Percentiles rank a stretch among this genome's conserved stretches.
phyloP scores from a whole-genome alignment of 64 coral and sea anemone genomes.

The Porites lutea region DNA sequence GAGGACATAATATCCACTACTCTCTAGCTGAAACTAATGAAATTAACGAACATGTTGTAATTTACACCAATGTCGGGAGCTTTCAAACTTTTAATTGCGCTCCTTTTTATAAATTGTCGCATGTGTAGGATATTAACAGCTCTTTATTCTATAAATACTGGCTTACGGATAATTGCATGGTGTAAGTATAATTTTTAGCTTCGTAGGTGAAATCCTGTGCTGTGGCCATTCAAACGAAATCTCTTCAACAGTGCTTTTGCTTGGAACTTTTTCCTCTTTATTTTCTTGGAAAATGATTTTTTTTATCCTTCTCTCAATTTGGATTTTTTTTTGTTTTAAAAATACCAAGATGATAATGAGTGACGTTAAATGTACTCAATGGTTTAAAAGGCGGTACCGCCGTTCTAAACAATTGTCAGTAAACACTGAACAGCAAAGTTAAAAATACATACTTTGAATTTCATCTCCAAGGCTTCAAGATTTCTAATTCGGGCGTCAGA shows the following conservation, averaged over 20 bases:
- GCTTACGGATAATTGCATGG: too few species aligned
- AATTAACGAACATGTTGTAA: neutral
- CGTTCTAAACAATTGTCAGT: neutral
- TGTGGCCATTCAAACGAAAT: too few species aligned
- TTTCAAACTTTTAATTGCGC: neutral
- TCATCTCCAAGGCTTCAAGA: neutral
- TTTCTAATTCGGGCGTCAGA: neutral
- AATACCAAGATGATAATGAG: neutral
- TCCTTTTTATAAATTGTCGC: neutral
- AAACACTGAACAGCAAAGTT: neutral
- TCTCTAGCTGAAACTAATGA: neutral
- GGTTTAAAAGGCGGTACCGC: neutral
- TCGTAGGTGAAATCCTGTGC: too few species aligned
- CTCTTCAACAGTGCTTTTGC: too few species aligned
- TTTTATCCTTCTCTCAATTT: too few species aligned
- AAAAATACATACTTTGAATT: neutral
- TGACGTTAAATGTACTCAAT: neutral
- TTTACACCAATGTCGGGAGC: neutral
- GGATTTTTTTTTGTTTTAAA: too few species aligned
- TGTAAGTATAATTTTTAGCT: too few species aligned
- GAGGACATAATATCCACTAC: neutral
- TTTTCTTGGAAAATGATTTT: too few species aligned
- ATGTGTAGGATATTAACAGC: neutral
- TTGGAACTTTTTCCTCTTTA: too few species aligned
- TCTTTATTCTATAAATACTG: neutral